Conservation (phyloP, 2,113 vertebrate genomes). For the Chionodraco myersi region DNA sequence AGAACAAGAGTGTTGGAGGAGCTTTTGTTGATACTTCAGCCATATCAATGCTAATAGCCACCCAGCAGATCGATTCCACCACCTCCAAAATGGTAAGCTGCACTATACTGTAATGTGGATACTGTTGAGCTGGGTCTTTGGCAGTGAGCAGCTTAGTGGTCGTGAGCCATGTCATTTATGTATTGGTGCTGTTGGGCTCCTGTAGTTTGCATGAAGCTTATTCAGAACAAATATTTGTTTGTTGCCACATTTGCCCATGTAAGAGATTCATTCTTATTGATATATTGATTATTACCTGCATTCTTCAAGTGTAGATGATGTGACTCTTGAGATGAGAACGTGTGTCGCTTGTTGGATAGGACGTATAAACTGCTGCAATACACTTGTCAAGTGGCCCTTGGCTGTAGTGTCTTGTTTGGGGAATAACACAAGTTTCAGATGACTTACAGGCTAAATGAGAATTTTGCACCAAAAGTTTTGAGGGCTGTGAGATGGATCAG, state of each 20-base stretch:
- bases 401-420: slow-evolving; percentile 7
- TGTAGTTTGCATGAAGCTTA: slow-evolving; percentile 29
- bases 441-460: not conserved
- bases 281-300: not conserved
- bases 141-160: slow-evolving; percentile 2
- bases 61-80: slow-evolving; percentile 76
- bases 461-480: not conserved
- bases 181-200: not conserved
- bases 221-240: not conserved
- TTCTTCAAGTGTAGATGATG: no score
- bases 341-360: no score
- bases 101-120: slow-evolving; percentile 22
- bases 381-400: slow-evolving; percentile 12
- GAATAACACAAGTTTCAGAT: not conserved
- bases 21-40: slow-evolving; percentile 42
- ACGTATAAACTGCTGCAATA: not conserved
- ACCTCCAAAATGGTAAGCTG: slow-evolving; percentile 78
- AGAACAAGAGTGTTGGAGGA: slow-evolving; percentile 6
- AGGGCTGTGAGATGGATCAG: not conserved
- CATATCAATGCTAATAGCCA: slow-evolving; percentile 79
- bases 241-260: not conserved
- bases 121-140: slow-evolving; percentile 30
- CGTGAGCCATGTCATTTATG: not conserved
- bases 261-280: not conserved
- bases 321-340: no score